Conservation (phyloP, 2,888 invertebrate species). For the Pycnomerus fuliginosus region DNA sequence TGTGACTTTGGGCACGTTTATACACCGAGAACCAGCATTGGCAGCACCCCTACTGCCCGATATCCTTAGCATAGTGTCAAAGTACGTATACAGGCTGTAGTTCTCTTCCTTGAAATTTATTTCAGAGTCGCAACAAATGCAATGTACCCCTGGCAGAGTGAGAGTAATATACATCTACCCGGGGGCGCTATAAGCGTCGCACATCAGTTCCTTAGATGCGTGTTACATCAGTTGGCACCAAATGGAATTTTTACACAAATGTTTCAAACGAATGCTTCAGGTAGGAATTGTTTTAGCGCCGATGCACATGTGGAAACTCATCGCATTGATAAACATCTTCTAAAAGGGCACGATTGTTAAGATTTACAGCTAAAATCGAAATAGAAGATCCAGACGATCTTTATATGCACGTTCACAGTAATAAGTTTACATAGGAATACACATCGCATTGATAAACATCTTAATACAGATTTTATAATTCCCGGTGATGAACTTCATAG, state of each 20-base stretch:
- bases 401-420: too few relatives aligned
- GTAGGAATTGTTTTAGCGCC: conserved; percentile 53
- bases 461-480: too few relatives aligned
- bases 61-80: conserved; percentile 83
- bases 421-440: too few relatives aligned
- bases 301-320: conserved; percentile 4
- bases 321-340: too few relatives aligned
- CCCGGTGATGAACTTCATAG: too few relatives aligned
- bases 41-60: conserved; percentile 95
- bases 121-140: conserved; percentile 72
- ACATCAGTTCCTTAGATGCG: conserved; percentile 94
- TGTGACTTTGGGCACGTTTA: conserved; percentile 91
- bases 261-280: conserved; percentile 85
- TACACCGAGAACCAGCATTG: conserved; percentile 91
- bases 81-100: too few relatives aligned
- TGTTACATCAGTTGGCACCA: conserved; percentile 93
- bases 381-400: too few relatives aligned
- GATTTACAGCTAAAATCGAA: too few relatives aligned
- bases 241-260: conserved; percentile 96
- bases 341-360: too few relatives aligned
- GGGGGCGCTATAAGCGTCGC: conserved; percentile 95
- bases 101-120: conserved; percentile 7
- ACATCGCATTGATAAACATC: too few relatives aligned
- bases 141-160: conserved; percentile 86
- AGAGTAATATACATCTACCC: conserved; percentile 84